phyloP scores from a whole-genome alignment of 2,888 invertebrate species.

The Opisthograptis luteolata region DNA sequence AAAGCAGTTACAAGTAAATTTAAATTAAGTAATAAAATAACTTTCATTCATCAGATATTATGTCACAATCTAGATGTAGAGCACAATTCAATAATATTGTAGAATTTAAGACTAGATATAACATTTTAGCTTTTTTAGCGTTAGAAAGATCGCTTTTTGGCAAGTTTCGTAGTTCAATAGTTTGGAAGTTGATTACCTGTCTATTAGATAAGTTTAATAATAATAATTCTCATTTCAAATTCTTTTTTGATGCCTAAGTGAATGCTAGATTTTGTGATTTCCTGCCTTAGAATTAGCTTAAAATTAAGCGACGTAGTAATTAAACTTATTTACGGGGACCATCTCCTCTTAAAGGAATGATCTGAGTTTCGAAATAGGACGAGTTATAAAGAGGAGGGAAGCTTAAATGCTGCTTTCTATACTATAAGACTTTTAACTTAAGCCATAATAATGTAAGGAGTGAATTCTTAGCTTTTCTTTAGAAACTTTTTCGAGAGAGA shows the following conservation, averaged over 20 bases:
- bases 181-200: slow-evolving; percentile 65
- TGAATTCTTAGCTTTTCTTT: slow-evolving; percentile 56
- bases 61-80: slow-evolving; percentile 63
- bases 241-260: slow-evolving; percentile 63
- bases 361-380: slow-evolving; percentile 62
- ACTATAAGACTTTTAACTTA: slow-evolving; percentile 65
- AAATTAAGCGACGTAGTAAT: slow-evolving; percentile 61
- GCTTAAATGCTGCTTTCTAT: slow-evolving; percentile 68
- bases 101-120: slow-evolving; percentile 53
- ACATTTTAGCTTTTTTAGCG: slow-evolving; percentile 77
- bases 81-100: slow-evolving; percentile 71
- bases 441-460: slow-evolving; percentile 61
- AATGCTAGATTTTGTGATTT: slow-evolving; percentile 72
- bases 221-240: slow-evolving; percentile 49
- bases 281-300: slow-evolving; percentile 72
- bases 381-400: slow-evolving; percentile 50
- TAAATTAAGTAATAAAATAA: slow-evolving; percentile 44
- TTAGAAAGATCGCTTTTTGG: slow-evolving; percentile 73
- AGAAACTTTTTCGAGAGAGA: slow-evolving; percentile 58
- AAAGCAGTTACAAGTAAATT: slow-evolving; percentile 49
- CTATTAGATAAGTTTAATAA: slow-evolving; percentile 55
- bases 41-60: slow-evolving; percentile 53
- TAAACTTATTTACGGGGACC: slow-evolving; percentile 76
- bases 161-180: slow-evolving; percentile 70
- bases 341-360: slow-evolving; percentile 70